These are phyloP conservation scores for Philereme transversata DNA, from an alignment of 2,888 invertebrate species.

Conservation along the genomic window DNA sequence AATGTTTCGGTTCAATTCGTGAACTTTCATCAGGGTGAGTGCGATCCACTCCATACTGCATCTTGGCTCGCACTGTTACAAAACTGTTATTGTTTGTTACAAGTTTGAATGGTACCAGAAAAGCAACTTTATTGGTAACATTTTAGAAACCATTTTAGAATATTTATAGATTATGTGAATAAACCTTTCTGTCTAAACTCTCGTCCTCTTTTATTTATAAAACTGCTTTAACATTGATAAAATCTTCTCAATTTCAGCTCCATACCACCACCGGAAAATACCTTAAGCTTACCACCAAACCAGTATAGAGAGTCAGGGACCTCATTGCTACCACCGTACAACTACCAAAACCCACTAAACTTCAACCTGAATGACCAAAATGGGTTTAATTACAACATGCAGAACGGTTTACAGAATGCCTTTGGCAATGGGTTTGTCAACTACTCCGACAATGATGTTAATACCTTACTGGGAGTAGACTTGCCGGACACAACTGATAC, in stretches of 20 bases:
- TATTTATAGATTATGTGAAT: neutral
- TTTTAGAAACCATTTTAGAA: no score
- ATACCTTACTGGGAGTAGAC: slow-evolving; percentile 62
- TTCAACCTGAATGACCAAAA: slow-evolving; percentile 65
- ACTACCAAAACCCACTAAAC: slow-evolving; percentile 65
- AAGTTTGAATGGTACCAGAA: no score
- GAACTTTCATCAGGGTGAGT: no score
- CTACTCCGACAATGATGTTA: slow-evolving; percentile 66
- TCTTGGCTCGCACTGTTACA: no score
- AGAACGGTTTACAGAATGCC: slow-evolving; percentile 39
- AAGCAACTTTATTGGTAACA: no score
- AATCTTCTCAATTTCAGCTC: slow-evolving; percentile 55
- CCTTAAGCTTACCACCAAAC: slow-evolving; percentile 56
- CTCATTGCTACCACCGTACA: slow-evolving; percentile 60
- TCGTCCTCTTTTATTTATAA: neutral
- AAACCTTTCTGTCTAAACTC: neutral
- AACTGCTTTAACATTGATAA: neutral
- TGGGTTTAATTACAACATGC: slow-evolving; percentile 64
- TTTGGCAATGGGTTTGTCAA: slow-evolving; percentile 56
- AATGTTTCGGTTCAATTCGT: no score
- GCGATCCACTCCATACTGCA: no score
- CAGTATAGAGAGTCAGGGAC: slow-evolving; percentile 61
- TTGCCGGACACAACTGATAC: slow-evolving; percentile 58
- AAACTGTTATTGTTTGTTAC: no score
- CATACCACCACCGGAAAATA: slow-evolving; percentile 69